phyloP scores from a whole-genome alignment of 2,888 invertebrate genomes.

The Nomada fucata region DNA sequence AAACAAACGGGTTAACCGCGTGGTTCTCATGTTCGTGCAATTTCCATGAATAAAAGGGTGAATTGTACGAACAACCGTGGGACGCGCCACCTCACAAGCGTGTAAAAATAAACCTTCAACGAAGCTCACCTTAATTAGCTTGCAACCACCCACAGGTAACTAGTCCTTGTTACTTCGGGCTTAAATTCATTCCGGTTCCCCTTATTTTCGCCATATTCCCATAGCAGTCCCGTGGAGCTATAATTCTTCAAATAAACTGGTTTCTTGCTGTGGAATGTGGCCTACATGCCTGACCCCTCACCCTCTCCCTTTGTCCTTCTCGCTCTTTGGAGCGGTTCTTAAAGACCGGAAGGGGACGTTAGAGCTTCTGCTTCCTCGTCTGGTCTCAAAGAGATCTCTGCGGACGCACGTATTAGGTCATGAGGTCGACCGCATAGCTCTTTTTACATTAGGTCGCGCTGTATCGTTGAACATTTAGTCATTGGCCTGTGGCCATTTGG shows the following conservation, averaged over 20 bases:
- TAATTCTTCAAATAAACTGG: constrained; percentile 32
- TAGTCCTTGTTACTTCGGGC: background rate
- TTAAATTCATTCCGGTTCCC: background rate
- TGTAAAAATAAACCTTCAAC: constrained; percentile 14
- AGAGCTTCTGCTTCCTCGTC: constrained; percentile 3
- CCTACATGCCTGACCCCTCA: constrained; percentile 13
- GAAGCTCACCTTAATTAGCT: constrained; percentile 39
- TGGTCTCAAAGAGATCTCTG: constrained; percentile 27
- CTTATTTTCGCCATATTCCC: constrained; percentile 6
- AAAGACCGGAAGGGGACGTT: constrained; percentile 15
- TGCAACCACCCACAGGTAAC: background rate
- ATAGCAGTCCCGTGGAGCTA: background rate
- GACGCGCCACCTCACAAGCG: constrained; percentile 20
- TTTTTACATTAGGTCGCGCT: constrained; percentile 47
- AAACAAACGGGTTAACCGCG: constrained; percentile 39
- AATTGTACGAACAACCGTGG: constrained; percentile 1
- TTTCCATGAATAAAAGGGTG: constrained; percentile 20
- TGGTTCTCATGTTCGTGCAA: constrained; percentile 2
- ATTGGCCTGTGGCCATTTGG: constrained; percentile 55
- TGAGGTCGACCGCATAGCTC: constrained; percentile 59
- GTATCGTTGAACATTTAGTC: constrained; percentile 35
- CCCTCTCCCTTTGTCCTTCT: background rate
- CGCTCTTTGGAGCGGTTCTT: background rate
- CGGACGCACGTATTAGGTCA: constrained; percentile 66
- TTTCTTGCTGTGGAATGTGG: constrained; percentile 16